Evolutionary conservation across 2,888 invertebrate species (phyloP).

Genomic region (Epinotia brunnichana): DNA sequence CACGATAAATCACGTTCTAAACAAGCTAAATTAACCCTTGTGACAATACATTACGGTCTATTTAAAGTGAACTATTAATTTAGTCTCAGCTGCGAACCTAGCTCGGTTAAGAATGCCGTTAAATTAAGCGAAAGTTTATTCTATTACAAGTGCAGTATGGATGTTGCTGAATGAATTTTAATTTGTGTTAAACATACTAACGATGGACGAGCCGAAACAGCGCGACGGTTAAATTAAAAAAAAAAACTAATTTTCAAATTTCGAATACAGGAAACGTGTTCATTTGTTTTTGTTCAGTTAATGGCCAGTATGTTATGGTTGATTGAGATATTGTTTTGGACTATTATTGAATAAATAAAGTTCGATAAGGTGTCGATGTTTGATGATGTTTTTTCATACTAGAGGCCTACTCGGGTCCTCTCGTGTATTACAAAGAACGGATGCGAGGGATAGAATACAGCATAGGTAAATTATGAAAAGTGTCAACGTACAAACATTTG

Average conservation of each 20-base stretch:
- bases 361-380: neutral
- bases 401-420: no score
- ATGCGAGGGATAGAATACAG: no score
- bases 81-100: neutral
- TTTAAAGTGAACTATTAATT: neutral
- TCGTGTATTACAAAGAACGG: no score
- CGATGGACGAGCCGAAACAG: constrained; percentile 35
- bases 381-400: neutral
- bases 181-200: constrained; percentile 28
- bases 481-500: no score
- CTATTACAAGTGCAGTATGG: neutral
- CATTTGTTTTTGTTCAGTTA: constrained; percentile 31
- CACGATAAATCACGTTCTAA: neutral
- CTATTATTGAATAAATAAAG: constrained; percentile 5
- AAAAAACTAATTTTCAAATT: constrained; percentile 40
- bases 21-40: constrained; percentile 10
- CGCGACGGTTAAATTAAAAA: constrained; percentile 40
- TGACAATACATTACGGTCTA: neutral
- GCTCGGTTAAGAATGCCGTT: neutral
- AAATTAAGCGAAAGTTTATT: neutral
- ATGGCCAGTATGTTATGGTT: constrained; percentile 26
- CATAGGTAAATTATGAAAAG: no score
- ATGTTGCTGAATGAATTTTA: neutral
- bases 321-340: constrained; percentile 20
- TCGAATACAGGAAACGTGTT: constrained; percentile 21